Base-by-base conservation (phyloP, 2,888 invertebrate genomes). In the Ichneumoninae sp. region DNA sequence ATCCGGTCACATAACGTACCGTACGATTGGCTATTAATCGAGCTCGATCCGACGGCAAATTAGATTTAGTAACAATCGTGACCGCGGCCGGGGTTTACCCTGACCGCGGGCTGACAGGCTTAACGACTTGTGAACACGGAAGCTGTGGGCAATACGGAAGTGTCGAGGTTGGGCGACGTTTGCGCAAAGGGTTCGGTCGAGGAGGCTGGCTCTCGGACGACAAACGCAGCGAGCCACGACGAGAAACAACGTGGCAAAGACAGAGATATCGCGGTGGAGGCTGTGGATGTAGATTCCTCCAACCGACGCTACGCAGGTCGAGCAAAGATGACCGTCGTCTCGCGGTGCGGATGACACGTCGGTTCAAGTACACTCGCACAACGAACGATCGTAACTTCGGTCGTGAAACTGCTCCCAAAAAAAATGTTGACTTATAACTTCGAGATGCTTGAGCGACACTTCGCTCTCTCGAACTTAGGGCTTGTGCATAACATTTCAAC, bases 101-200 rank as follows among this genome's bases (percentile, higher is more conserved):
- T 75, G 65, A 74, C 81, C 75, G 54, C 71, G 40, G 40, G 33
- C 81, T 68, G 75, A 26, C 66, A 75, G 66, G 66, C 52, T 63
- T 75, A 75, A 81, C 81, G 74, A 81, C n/a, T 52, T 30, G 66
- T 40, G 63, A 66, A 66, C 65, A 30, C 19, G 30, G 52, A 74
- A 30, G 40, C 74, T 63, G 30, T 44, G 66, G 36, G 30, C 44
- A 36, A 44, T 73, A 40, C 52, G 74, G 13, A 52, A 50, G 16
- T 33, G 16, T 30, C 63, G 50, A 50, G 63, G 6, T 47, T 19
- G 47, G 6, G 47, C 30, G n/a, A 33, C n/a, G 57, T 65, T 75
- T 36, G 65, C 47, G 47, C 74, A 47, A 75, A 50, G 47, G 74
- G 47, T 75, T 36, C 50, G 7, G 30, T 2, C 63, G 74, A 75